Percentiles rank a stretch among this genome's conserved stretches.
These are phyloP conservation scores for Pitta sordida DNA, from an alignment of 2,113 vertebrate genomes.

Conservation along the genomic window DNA sequence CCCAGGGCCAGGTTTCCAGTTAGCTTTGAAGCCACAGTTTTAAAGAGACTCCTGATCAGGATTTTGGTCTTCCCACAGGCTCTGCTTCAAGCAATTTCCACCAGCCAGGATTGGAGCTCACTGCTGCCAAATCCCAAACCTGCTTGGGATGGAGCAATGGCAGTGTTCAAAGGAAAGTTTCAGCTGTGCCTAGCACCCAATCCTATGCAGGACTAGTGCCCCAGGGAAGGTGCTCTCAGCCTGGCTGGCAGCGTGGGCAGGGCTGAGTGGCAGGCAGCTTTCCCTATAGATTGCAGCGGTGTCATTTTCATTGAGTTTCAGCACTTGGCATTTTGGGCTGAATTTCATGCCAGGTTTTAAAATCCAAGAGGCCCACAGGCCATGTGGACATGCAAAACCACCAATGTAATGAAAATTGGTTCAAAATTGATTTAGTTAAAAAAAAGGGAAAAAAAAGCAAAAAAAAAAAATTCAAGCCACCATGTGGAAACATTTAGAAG, in stretches of 20 bases:
- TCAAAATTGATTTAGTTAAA: constrained; percentile 54
- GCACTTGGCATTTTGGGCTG: constrained; percentile 26
- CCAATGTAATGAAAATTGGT: constrained; percentile 53
- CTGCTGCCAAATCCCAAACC: not conserved
- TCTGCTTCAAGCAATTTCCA: not conserved
- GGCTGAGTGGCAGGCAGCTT: not conserved
- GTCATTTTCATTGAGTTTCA: constrained; percentile 17
- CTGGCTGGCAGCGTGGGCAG: not conserved
- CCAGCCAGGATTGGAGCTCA: not conserved
- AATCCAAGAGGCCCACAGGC: constrained; percentile 35
- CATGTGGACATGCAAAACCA: constrained; percentile 60
- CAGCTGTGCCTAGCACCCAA: rapidly evolving
- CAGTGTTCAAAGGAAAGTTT: not conserved
- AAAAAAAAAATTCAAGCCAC: not conserved
- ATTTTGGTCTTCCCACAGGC: constrained; percentile 24
- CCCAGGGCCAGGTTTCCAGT: constrained; percentile 59
- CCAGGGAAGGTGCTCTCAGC: not conserved
- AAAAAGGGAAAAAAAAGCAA: not conserved
- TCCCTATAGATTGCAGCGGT: not conserved
- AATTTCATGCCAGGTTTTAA: constrained; percentile 26
- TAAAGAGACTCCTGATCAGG: constrained; percentile 29
- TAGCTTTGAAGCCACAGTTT: constrained; percentile 39
- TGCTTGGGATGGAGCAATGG: not conserved
- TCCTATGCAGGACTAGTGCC: not conserved
- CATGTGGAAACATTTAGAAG: constrained; percentile 63